A percentile compares a stretch with the other conserved stretches of the same genome.
phyloP scores from a whole-genome alignment of 1,140 invertebrate species.

The Brachionus asplanchnoidis region DNA sequence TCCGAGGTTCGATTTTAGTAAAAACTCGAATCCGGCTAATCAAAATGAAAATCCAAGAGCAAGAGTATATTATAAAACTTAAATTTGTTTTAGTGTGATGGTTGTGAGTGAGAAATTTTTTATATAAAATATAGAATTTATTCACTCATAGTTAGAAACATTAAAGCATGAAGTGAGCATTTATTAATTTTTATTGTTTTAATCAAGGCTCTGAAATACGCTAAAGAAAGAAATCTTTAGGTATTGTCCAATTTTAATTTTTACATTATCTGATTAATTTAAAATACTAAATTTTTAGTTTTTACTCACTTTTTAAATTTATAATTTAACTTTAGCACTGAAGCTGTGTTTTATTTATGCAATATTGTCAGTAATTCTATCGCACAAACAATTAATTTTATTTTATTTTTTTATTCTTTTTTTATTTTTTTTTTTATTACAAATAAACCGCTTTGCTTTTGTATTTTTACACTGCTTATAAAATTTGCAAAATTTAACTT shows the following conservation, averaged over 20 bases:
- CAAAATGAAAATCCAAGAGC: neutral
- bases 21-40: neutral
- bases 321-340: neutral
- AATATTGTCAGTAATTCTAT: neutral
- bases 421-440: neutral
- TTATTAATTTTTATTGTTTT: neutral
- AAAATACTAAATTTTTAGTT: no score
- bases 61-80: neutral
- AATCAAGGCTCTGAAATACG: neutral
- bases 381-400: neutral
- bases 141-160: neutral
- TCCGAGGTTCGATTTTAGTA: slow-evolving; percentile 18
- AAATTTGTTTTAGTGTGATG: neutral
- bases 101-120: neutral
- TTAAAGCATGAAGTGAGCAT: neutral
- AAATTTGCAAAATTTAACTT: neutral
- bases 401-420: neutral
- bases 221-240: slow-evolving; percentile 31
- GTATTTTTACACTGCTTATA: neutral
- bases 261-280: neutral
- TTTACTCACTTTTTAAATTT: neutral
- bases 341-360: neutral
- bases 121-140: neutral
- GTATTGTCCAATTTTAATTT: neutral
- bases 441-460: neutral